Percentiles rank a stretch among this genome's conserved stretches.
These are phyloP conservation scores for Argyrosomus japonicus DNA, from an alignment of 2,113 vertebrate species.

Conservation along the genomic window DNA sequence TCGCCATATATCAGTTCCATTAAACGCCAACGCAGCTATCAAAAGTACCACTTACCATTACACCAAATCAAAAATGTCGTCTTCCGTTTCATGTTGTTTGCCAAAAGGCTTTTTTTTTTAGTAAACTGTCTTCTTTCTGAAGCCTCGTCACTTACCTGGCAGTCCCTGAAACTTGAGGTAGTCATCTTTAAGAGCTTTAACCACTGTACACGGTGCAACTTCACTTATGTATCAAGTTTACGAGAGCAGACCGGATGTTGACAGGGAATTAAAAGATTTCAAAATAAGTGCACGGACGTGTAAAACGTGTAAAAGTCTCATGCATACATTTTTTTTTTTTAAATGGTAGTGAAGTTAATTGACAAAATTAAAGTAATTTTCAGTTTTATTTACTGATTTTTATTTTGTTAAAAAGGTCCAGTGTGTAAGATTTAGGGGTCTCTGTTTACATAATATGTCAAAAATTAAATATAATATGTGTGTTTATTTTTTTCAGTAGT, in stretches of 20 bases:
- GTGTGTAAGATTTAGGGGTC: no score
- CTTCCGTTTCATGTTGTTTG: not conserved
- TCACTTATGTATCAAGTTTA: no score
- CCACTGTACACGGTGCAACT: rapidly evolving
- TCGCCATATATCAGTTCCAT: not conserved
- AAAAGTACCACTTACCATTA: no score
- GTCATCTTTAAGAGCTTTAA: constrained; percentile 44
- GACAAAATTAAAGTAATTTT: no score
- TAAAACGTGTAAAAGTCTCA: no score
- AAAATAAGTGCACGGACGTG: constrained; percentile 52
- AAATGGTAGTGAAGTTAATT: no score
- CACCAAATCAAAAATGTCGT: not conserved
- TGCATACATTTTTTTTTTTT: not conserved
- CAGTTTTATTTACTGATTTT: no score
- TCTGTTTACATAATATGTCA: no score
- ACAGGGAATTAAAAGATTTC: rapidly evolving
- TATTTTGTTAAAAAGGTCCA: no score
- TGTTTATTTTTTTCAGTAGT: no score
- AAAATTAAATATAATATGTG: no score
- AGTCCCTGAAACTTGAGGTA: constrained; percentile 77
- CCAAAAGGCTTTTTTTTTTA: not conserved
- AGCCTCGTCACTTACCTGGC: constrained; percentile 70
- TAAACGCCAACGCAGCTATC: no score
- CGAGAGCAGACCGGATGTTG: constrained; percentile 5
- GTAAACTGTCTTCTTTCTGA: not conserved